These are phyloP conservation scores for Odontocerum albicorne DNA, from an alignment of 2,888 invertebrate genomes.

Conservation along the genomic window DNA sequence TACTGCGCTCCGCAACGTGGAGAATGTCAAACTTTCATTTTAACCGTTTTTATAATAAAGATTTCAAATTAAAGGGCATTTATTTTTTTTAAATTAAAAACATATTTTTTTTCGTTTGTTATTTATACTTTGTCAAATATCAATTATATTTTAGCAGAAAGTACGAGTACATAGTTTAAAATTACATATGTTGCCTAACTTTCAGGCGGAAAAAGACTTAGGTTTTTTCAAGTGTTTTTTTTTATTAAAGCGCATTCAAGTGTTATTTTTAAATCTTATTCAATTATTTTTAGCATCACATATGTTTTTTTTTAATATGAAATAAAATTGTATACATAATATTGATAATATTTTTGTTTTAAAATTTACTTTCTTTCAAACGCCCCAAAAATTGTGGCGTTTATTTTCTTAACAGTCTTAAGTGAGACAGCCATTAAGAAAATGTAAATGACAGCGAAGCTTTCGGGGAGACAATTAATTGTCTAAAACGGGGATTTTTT, in stretches of 20 bases:
- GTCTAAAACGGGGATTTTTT: conserved; percentile 20
- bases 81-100: background rate
- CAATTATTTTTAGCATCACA: too few species aligned
- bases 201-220: too few species aligned
- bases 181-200: too few species aligned
- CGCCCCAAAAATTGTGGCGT: conserved; percentile 1
- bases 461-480: conserved; percentile 31
- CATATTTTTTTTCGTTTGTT: background rate
- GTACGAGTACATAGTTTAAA: too few species aligned
- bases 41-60: background rate
- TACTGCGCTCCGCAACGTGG: background rate
- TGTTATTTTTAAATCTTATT: too few species aligned
- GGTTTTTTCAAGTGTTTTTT: too few species aligned
- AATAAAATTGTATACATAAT: background rate
- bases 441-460: conserved; percentile 35
- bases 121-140: background rate
- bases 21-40: background rate
- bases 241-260: too few species aligned
- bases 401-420: conserved; percentile 28
- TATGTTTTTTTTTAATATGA: background rate
- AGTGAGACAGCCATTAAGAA: conserved; percentile 33
- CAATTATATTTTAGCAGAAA: too few species aligned
- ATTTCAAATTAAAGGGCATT: background rate
- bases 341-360: background rate
- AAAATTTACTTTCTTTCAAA: background rate